Conservation (phyloP, 2,888 invertebrate species). For the Pseudolycoriella hygida region DNA sequence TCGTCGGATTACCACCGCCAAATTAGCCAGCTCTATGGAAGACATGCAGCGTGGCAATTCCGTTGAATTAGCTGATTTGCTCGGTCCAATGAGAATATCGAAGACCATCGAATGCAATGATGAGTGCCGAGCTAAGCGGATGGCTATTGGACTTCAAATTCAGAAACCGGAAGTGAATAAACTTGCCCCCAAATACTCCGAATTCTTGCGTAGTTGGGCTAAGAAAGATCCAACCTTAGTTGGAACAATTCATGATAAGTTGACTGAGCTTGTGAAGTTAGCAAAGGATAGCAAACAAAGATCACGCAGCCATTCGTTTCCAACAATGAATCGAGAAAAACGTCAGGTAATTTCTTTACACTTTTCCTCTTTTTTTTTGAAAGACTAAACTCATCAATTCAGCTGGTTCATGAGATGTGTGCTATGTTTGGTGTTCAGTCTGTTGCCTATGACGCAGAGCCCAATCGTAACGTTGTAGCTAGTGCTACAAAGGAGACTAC, state of each 20-base stretch:
- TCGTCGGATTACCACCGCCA: constrained; percentile 54
- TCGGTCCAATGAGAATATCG: constrained; percentile 29
- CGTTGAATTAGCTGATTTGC: constrained; percentile 56
- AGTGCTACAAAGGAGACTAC: constrained; percentile 66
- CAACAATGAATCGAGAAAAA: constrained; percentile 85
- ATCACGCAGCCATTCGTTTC: constrained; percentile 72
- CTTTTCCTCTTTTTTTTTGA: not conserved
- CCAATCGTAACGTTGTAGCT: constrained; percentile 88
- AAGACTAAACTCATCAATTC: not conserved
- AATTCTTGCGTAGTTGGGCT: constrained; percentile 66
- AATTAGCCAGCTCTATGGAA: constrained; percentile 64
- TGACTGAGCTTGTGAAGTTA: constrained; percentile 69
- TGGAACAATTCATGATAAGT: constrained; percentile 61
- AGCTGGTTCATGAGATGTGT: constrained; percentile 81
- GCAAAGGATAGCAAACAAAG: constrained; percentile 77
- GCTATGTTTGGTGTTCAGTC: constrained; percentile 90
- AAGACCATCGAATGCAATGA: constrained; percentile 75
- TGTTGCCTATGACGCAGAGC: constrained; percentile 87
- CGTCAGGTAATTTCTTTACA: constrained; percentile 33
- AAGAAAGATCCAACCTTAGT: constrained; percentile 68
- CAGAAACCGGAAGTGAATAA: constrained; percentile 78
- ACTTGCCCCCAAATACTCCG: constrained; percentile 69
- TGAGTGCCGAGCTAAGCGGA: constrained; percentile 77
- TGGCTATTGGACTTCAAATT: constrained; percentile 84
- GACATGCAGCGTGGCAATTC: constrained; percentile 54